A percentile compares a stretch with the other conserved stretches of the same genome.
phyloP scores from a whole-genome alignment of 1,140 invertebrate species.

The Phymorhynchus buccinoides region DNA sequence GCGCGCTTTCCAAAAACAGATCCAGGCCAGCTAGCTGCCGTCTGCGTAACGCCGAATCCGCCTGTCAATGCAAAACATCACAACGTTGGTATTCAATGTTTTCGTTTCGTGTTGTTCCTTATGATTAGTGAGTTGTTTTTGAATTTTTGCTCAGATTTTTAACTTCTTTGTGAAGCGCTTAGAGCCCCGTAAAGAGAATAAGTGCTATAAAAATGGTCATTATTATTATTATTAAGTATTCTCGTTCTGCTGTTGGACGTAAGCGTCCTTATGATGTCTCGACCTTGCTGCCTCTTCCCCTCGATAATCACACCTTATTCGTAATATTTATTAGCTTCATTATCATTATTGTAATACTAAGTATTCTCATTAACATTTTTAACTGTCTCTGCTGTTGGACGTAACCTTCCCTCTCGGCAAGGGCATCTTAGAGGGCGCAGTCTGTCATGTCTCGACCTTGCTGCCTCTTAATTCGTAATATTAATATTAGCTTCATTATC shows the following conservation, averaged over 20 bases:
- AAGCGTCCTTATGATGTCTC: slow-evolving; percentile 46
- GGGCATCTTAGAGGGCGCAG: slow-evolving; percentile 38
- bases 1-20: slow-evolving; percentile 58
- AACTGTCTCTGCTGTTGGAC: slow-evolving; percentile 56
- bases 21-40: slow-evolving; percentile 56
- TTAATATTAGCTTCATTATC: no score
- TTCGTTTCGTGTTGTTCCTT: no score
- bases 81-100: not conserved
- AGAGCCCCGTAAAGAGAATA: no score
- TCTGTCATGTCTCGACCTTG: slow-evolving; percentile 40
- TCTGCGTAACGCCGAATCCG: slow-evolving; percentile 48
- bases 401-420: slow-evolving; percentile 48
- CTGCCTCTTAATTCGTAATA: no score
- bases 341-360: slow-evolving; percentile 38
- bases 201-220: no score
- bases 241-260: slow-evolving; percentile 50
- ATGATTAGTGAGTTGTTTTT: no score
- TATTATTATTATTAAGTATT: slow-evolving; percentile 40
- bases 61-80: slow-evolving; percentile 43
- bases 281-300: slow-evolving; percentile 46
- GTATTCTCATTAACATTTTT: not conserved
- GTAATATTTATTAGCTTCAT: no score
- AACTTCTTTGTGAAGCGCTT: no score
- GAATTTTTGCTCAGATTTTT: no score
- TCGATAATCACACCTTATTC: no score